A percentile compares a stretch with the other conserved stretches of the same genome.
phyloP scores from a whole-genome alignment of 2,888 invertebrate species.

The Hypolimnas misippus region DNA sequence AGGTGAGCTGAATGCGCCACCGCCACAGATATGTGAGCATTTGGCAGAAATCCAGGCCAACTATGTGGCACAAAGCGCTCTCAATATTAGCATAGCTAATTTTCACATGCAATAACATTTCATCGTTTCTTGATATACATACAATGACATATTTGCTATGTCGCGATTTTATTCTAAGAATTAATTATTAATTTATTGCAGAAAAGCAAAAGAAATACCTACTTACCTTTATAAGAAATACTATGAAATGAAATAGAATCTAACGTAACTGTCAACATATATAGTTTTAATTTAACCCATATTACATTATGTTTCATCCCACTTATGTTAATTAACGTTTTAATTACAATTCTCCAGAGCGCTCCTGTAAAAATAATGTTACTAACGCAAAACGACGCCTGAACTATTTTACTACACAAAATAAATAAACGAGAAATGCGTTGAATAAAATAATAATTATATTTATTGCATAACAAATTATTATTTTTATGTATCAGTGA shows the following conservation, averaged over 20 bases:
- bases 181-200: too few relatives aligned
- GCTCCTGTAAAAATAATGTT: constrained; percentile 1
- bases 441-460: background rate
- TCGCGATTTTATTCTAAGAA: too few relatives aligned
- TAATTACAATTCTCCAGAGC: constrained; percentile 6
- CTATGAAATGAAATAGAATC: too few relatives aligned
- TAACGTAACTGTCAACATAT: too few relatives aligned
- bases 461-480: background rate
- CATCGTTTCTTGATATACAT: background rate
- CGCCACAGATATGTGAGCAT: constrained; percentile 19
- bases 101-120: constrained; percentile 13
- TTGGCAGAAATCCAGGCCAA: constrained; percentile 36
- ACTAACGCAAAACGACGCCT: constrained; percentile 1
- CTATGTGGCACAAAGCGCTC: constrained; percentile 23
- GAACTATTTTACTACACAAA: background rate
- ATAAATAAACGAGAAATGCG: background rate
- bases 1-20: constrained; percentile 52
- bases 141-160: background rate
- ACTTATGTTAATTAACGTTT: constrained; percentile 24
- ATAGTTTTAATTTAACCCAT: constrained; percentile 3
- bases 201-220: too few relatives aligned
- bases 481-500: too few relatives aligned
- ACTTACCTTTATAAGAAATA: too few relatives aligned
- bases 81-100: constrained; percentile 32
- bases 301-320: constrained; percentile 9